A percentile compares a stretch with the other conserved stretches of the same genome.
phyloP scores from a whole-genome alignment of 2,888 invertebrate species.

The Cheilosia vernalis region DNA sequence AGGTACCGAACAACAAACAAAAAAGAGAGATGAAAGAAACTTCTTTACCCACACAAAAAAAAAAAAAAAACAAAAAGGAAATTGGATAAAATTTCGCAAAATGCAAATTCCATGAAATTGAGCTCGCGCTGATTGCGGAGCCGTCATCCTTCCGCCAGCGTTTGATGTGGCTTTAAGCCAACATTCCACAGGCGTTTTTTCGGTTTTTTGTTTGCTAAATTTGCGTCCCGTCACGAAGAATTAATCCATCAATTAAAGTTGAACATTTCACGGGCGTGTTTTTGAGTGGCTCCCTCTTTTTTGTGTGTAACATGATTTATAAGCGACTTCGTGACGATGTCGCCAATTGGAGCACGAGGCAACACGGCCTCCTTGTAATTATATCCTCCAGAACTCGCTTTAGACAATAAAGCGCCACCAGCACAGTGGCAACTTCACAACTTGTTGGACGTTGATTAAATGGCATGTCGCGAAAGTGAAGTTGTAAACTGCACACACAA shows the following conservation, averaged over 20 bases:
- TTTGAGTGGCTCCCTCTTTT: not conserved
- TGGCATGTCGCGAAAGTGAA: constrained; percentile 21
- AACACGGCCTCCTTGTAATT: not conserved
- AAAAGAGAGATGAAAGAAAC: constrained; percentile 4
- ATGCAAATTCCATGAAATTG: constrained; percentile 22
- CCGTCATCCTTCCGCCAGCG: not conserved
- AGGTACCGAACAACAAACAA: not conserved
- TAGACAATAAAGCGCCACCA: not conserved
- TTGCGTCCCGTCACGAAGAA: not conserved
- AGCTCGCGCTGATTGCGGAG: constrained; percentile 17
- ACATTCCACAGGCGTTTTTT: constrained; percentile 9
- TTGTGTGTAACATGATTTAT: not conserved
- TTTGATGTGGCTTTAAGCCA: constrained; percentile 13
- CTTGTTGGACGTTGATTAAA: constrained; percentile 17
- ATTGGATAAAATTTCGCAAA: not conserved
- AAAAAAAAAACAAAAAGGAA: not conserved
- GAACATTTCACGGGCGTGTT: constrained; percentile 13
- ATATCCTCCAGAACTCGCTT: not conserved
- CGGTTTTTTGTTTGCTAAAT: not conserved
- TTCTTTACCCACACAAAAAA: not conserved
- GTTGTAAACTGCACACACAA: constrained; percentile 8
- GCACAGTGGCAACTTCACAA: not conserved
- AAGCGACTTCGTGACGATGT: constrained; percentile 1
- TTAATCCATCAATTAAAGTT: constrained; percentile 43
- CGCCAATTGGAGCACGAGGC: not conserved